Conservation (phyloP, 35 echinoderm and acorn worm genomes). For the Apostichopus parvimensis region DNA sequence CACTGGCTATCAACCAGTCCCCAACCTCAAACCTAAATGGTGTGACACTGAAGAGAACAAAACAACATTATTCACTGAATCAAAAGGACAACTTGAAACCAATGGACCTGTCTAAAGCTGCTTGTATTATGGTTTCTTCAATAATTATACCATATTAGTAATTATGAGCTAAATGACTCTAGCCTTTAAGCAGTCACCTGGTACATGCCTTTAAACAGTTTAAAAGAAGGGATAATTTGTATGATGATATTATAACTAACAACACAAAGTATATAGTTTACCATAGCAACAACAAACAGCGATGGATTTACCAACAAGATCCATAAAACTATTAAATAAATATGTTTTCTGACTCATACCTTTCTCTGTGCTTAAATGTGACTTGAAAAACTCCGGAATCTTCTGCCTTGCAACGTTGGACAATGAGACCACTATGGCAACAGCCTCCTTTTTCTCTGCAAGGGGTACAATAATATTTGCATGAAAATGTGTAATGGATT, state of each 20-base stretch:
- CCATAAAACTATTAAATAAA: neutral
- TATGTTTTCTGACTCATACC: neutral
- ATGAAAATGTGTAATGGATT: no score
- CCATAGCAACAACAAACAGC: neutral
- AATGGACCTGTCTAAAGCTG: no score
- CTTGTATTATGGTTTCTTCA: no score
- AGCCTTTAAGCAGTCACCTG: no score
- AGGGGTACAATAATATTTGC: neutral
- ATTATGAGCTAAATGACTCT: no score
- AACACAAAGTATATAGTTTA: no score
- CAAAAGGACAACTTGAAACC: no score
- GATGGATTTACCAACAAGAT: neutral
- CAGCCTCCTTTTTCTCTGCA: conserved; percentile 48
- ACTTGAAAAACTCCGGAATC: conserved; percentile 2
- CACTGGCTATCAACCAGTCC: conserved; percentile 72
- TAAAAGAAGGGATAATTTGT: no score
- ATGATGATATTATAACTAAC: no score
- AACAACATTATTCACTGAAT: neutral
- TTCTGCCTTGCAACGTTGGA: neutral
- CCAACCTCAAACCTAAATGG: conserved; percentile 45
- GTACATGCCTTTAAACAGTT: no score
- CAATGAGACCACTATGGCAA: neutral
- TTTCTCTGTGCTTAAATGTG: conserved; percentile 20
- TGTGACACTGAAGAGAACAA: neutral
- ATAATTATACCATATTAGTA: no score